A percentile compares a stretch with the other conserved stretches of the same genome.
Evolutionary conservation across 2,797 vertebrate genomes (phyloP).

Genomic region (Muscicapa striata): DNA sequence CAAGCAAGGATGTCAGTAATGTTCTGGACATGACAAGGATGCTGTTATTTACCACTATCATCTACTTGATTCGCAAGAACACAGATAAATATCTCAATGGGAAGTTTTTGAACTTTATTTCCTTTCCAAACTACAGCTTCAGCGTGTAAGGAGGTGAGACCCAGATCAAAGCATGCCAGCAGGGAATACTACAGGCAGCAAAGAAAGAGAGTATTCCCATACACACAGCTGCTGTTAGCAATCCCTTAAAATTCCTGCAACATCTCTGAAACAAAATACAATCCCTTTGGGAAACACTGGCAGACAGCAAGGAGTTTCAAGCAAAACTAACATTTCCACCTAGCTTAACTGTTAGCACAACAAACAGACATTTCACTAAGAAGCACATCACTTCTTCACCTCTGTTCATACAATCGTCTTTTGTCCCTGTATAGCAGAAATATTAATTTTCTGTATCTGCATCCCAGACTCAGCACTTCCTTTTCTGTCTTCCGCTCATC

Average conservation of each 20-base stretch:
- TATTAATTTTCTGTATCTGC: not conserved
- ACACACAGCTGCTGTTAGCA: not conserved
- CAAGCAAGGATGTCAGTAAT: not conserved
- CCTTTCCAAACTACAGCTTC: not conserved
- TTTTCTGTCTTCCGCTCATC: not conserved
- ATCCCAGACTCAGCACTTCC: not conserved
- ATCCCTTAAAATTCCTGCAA: not conserved
- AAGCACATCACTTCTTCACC: not conserved
- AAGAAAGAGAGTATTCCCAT: not conserved
- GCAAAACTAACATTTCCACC: not conserved
- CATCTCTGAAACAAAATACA: not conserved
- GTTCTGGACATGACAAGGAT: not conserved
- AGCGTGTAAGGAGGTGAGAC: not conserved
- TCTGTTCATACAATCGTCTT: not conserved
- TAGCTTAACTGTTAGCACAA: not conserved
- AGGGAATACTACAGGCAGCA: not conserved
- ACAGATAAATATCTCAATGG: not conserved
- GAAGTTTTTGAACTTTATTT: not conserved
- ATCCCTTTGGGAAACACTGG: not conserved
- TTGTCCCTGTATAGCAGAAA: not conserved
- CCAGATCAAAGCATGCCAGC: not conserved
- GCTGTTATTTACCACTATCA: not conserved
- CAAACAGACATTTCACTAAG: not conserved
- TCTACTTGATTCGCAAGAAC: not conserved
- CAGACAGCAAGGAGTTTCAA: not conserved